Evolutionary conservation across 2,113 vertebrate species (phyloP), one percentile per base, ranked within the genome.

Genomic region (Nanorana parkeri): DNA sequence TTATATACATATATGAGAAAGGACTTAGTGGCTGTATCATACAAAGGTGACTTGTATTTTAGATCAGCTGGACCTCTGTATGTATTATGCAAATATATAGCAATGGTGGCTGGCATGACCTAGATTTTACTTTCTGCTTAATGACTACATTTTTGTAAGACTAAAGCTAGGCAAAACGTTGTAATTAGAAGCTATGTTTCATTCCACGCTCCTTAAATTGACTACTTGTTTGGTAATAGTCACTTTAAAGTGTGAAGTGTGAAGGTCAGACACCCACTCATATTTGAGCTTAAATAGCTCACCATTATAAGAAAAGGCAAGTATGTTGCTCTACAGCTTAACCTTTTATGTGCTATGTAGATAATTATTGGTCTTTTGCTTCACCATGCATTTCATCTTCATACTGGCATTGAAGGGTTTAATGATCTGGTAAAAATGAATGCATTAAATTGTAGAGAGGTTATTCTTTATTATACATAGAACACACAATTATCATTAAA

Each of bases 231-330:
- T 79, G 54, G 61, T 79, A 79, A 79, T 68, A 79, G 77, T 29
- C 77, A 79, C 65, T 79, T 79, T 68, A 68, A 79, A 68, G 77
- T 79, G 77, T 79, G 77, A 79, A 79, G 77, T 79, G 64, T 67
- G 77, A 68, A 79, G 77, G 77, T 79, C 77, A 79, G 65, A 65
- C 65, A n/a, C 77, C 77, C 51, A 79, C 64, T 79, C 77, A 36
- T 68, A 79, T 56, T 68, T 58, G 21, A 79, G 77, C 65, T 67
- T 41, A 67, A 60, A 79, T 79, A 55, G 77, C 77, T 79, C 26
- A 56, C 65, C 29, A 68, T n/a, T 68, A 68, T 29, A 68, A 68
- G 64, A 23, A 67, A 58, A 79, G 41, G 32, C 54, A 32, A 79
- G 65, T 68, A n/a, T 55, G 64, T 68, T 79, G 6, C 77, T 79